Conservation (phyloP, 1,140 invertebrate genomes). For the Fopius arisanus region DNA sequence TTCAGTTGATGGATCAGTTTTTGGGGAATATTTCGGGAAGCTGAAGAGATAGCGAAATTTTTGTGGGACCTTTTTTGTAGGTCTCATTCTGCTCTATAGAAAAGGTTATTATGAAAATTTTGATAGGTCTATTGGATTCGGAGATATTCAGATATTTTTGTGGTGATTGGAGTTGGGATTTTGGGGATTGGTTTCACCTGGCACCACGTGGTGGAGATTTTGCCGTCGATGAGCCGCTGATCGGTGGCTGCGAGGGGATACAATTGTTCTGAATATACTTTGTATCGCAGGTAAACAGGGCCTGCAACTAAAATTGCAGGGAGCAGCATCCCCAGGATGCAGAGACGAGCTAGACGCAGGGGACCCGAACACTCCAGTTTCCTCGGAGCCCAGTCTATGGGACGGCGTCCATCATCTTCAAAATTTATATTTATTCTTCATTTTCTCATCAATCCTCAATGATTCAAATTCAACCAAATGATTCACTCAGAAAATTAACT, state of each 20-base stretch:
- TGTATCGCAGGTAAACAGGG: constrained; percentile 74
- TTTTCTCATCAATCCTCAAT: too few species aligned
- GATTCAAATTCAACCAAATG: too few species aligned
- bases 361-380: constrained; percentile 69
- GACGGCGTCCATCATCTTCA: neutral
- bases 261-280: constrained; percentile 73
- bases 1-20: too few species aligned
- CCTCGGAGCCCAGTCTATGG: constrained; percentile 54
- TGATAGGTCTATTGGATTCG: too few species aligned
- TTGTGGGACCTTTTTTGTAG: too few species aligned
- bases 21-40: too few species aligned
- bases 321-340: constrained; percentile 71
- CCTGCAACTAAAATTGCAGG: constrained; percentile 72
- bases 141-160: too few species aligned
- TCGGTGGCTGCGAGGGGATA: constrained; percentile 80
- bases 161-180: too few species aligned
- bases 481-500: too few species aligned
- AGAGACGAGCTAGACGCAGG: constrained; percentile 69
- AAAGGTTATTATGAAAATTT: too few species aligned
- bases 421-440: neutral
- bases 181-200: constrained; percentile 73
- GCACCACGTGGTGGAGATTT: constrained; percentile 81
- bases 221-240: constrained; percentile 76
- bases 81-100: too few species aligned
- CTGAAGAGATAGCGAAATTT: too few species aligned